phyloP scores from a whole-genome alignment of 2,888 invertebrate species.

The Antheraea yamamai region DNA sequence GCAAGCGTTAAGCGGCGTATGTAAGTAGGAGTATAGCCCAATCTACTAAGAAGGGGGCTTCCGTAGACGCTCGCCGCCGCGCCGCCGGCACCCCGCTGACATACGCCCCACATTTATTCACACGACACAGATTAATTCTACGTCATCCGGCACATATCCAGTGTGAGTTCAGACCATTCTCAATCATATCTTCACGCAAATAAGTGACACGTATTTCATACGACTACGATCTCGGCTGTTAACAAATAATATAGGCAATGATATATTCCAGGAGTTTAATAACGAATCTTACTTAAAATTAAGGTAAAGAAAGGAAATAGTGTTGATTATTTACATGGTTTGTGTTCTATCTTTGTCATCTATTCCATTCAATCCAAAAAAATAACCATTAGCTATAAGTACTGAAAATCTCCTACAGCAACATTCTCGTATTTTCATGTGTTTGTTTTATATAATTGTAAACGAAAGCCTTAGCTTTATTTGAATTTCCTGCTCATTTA shows the following conservation, averaged over 20 bases:
- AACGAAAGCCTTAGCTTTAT: no score
- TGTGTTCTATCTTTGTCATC: not conserved
- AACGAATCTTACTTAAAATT: not conserved
- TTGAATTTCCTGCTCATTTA: no score
- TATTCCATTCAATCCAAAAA: not conserved
- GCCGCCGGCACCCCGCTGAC: constrained; percentile 51
- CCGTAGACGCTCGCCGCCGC: constrained; percentile 46
- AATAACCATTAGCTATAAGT: no score
- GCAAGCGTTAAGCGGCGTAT: constrained; percentile 44
- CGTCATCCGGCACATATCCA: constrained; percentile 68
- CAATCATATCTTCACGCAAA: constrained; percentile 55
- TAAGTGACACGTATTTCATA: constrained; percentile 35
- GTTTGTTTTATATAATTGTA: no score
- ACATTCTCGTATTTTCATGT: no score
- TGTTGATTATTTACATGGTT: not conserved
- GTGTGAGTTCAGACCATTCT: constrained; percentile 48
- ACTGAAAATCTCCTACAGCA: no score
- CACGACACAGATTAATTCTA: constrained; percentile 73
- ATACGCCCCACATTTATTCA: constrained; percentile 73
- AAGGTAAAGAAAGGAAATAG: not conserved
- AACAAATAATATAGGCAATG: not conserved
- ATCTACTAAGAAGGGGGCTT: constrained; percentile 52
- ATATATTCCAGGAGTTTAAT: not conserved
- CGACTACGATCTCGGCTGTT: not conserved
- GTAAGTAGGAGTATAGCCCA: constrained; percentile 42